phyloP scores from a whole-genome alignment of 2,113 vertebrate species.

The Menura novaehollandiae region DNA sequence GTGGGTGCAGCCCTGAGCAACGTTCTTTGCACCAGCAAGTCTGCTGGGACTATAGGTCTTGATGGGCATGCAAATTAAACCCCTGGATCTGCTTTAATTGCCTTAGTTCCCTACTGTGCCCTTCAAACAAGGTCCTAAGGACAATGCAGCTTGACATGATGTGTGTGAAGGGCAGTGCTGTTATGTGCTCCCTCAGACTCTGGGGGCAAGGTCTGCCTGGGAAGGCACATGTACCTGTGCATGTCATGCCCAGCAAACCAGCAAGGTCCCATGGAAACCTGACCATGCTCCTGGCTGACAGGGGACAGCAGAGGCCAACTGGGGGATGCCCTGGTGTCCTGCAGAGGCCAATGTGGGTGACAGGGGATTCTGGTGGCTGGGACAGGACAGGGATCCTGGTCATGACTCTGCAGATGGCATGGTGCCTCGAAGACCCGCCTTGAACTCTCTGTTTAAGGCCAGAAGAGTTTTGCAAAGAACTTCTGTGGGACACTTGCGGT shows the following conservation, averaged over 20 bases:
- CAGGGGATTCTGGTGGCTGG: background rate
- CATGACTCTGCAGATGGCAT: background rate
- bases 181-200: background rate
- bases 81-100: background rate
- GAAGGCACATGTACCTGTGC: rapidly evolving
- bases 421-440: background rate
- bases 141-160: background rate
- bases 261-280: background rate
- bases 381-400: rapidly evolving
- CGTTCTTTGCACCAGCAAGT: rapidly evolving
- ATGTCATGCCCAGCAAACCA: background rate
- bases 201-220: background rate
- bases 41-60: background rate
- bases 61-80: background rate
- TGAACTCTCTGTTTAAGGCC: background rate
- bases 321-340: rapidly evolving
- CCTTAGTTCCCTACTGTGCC: background rate
- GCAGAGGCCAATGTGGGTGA: rapidly evolving
- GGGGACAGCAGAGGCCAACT: too few relatives aligned
- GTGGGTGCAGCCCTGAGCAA: background rate
- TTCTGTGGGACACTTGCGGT: rapidly evolving
- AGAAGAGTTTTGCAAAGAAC: background rate
- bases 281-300: background rate
- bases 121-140: background rate
- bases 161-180: rapidly evolving